Base-by-base conservation (phyloP, 2,113 vertebrate species). In the Narcine bancroftii region DNA sequence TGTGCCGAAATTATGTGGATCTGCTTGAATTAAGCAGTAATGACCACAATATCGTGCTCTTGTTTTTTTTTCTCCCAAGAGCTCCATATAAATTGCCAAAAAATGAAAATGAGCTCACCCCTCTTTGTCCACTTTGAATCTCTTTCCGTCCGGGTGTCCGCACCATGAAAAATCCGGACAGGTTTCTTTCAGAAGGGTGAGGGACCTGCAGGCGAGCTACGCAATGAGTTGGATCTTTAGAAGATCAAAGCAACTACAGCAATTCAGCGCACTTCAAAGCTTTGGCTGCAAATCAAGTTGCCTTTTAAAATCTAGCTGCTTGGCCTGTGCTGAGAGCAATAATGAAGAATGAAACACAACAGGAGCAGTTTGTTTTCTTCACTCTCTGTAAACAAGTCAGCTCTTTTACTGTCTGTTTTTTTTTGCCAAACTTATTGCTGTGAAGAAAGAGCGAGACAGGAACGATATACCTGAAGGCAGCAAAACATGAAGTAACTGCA, bases 231-330 rank as follows among this genome's bases (percentile, higher is more conserved):
- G 93, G 91, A 89, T 94, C 95, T 96, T 95, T 94, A 94, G 94
- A 95, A 94, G 95, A 96, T 96, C 95, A 95, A 95, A 96, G 36
- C 94, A 93, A 92, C 42, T 26, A 7, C 45, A 89, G 93, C 95
- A 92, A 92, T 94, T 94, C 93, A 94, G 93, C 93, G 92, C 26
- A 95, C 94, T 96, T 98, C 96, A 97, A 97, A 97, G 95, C 73
- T 93, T 92, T 94, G 94, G 96, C 95, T 94, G 92, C 45, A 0
- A 69, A 92, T 94, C 95, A 94, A 93, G 94, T 94, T 94, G 95
- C 94, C 95, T 95, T n/a, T 94, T 95, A 95, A 96, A 95, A 96
- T 69, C 42, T 29, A 42, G 89, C 65, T 24, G 63, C 42, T 69
- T 47, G 89, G 36, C 9, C 36, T 9, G 89, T 33, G 36, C 89